A percentile compares a stretch with the other conserved stretches of the same genome.
phyloP scores from a whole-genome alignment of 2,113 vertebrate genomes.

The Nerophis ophidion region DNA sequence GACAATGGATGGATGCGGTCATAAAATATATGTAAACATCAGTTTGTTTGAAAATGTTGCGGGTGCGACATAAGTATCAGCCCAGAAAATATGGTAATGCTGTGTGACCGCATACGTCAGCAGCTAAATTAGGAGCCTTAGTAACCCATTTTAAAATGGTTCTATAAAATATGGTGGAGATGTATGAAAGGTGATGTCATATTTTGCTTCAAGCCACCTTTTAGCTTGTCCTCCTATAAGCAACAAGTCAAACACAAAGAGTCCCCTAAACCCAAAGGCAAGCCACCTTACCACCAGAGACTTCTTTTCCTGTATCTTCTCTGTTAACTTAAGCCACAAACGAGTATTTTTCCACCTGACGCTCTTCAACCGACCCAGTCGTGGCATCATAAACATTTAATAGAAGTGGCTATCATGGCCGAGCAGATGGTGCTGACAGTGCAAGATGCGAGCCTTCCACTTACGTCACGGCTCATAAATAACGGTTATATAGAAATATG shows the following conservation, averaged over 20 bases:
- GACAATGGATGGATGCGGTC: no score
- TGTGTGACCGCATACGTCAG: no score
- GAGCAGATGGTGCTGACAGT: conserved; percentile 60
- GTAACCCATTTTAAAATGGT: no score
- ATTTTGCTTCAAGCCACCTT: no score
- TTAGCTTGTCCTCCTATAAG: conserved; percentile 8
- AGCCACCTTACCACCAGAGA: conserved; percentile 22
- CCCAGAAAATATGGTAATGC: no score
- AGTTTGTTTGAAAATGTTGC: no score
- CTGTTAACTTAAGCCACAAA: conserved; percentile 48
- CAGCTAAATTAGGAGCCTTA: no score
- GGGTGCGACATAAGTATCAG: no score
- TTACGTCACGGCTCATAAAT: conserved; percentile 51
- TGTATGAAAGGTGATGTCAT: no score
- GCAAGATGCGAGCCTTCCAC: conserved; percentile 23
- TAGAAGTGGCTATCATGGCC: conserved; percentile 55
- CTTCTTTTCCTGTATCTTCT: conserved; percentile 45
- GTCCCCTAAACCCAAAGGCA: neutral
- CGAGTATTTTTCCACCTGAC: conserved; percentile 41
- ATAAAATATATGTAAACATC: no score
- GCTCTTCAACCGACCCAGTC: conserved; percentile 39
- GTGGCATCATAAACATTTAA: conserved; percentile 56
- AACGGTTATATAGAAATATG: conserved; percentile 1
- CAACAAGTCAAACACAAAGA: conserved; percentile 1
- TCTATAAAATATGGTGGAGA: no score